phyloP scores from a whole-genome alignment of 2,113 vertebrate species.

The Otocyon megalotis region DNA sequence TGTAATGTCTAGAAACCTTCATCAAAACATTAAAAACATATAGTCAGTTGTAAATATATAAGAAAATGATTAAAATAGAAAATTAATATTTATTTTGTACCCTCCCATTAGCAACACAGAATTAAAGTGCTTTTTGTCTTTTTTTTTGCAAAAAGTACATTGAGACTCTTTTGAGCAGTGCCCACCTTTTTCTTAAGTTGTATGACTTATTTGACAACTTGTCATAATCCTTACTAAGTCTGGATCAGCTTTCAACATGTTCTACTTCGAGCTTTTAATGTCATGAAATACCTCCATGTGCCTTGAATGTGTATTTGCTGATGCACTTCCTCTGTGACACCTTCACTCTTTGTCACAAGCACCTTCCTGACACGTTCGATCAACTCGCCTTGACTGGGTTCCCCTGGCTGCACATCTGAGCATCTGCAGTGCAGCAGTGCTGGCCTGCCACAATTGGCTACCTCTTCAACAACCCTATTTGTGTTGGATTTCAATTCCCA shows the following conservation, averaged over 20 bases:
- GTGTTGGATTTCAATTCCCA: not conserved
- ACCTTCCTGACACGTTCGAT: not conserved
- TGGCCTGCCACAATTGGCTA: too few relatives aligned
- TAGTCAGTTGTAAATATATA: not conserved
- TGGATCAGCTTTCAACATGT: not conserved
- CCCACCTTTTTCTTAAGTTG: not conserved
- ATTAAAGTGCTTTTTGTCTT: not conserved
- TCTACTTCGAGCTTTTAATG: not conserved
- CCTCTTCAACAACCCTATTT: not conserved
- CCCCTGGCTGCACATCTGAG: not conserved
- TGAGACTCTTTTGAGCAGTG: not conserved
- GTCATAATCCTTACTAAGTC: not conserved
- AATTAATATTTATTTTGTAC: not conserved
- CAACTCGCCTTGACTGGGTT: not conserved
- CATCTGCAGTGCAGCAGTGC: not conserved
- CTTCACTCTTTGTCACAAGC: not conserved
- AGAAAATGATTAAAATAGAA: not conserved
- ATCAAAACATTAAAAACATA: not conserved
- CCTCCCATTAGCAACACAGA: not conserved
- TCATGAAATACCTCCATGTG: not conserved
- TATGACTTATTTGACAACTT: not conserved
- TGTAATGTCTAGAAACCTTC: constrained; percentile 14
- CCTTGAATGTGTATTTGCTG: not conserved
- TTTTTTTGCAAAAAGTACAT: not conserved
- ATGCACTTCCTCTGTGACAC: not conserved